Evolutionary conservation across 2,888 invertebrate genomes (phyloP).

Genomic region (Sphaeridia pumilis): DNA sequence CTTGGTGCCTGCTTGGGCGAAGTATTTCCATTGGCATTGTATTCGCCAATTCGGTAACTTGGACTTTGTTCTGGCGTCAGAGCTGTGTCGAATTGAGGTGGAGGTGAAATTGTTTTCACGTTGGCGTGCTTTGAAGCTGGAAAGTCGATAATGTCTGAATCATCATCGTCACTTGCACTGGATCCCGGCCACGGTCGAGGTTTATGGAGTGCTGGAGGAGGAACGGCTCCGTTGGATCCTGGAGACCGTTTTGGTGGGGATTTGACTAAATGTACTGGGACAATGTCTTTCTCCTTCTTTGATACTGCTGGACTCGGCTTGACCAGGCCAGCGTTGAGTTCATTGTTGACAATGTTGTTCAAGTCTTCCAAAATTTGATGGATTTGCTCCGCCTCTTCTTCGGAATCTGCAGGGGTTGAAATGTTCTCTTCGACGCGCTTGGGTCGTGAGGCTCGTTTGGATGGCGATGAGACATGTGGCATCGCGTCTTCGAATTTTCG

Average conservation of each 20-base stretch:
- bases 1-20: constrained; percentile 6
- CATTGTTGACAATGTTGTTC: constrained; percentile 35
- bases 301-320: background rate
- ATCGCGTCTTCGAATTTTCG: constrained; percentile 22
- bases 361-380: constrained; percentile 34
- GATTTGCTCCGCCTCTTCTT: constrained; percentile 35
- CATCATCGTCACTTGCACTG: constrained; percentile 27
- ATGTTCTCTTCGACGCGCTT: constrained; percentile 21
- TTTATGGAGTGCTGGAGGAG: constrained; percentile 4
- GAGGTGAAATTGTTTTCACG: background rate
- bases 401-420: constrained; percentile 31
- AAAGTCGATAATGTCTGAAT: constrained; percentile 26
- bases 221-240: background rate
- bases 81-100: background rate
- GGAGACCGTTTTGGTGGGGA: constrained; percentile 23
- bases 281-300: constrained; percentile 27
- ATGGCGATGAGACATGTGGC: too few relatives aligned
- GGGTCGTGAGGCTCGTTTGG: constrained; percentile 11
- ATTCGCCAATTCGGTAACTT: background rate
- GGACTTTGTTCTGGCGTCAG: background rate
- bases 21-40: background rate
- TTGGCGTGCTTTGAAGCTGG: constrained; percentile 3
- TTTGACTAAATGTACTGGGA: constrained; percentile 27
- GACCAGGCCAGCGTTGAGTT: constrained; percentile 21
- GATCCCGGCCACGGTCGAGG: constrained; percentile 26